These are phyloP conservation scores for Notothenia rossii DNA, from an alignment of 2,113 vertebrate genomes.

Conservation along the genomic window DNA sequence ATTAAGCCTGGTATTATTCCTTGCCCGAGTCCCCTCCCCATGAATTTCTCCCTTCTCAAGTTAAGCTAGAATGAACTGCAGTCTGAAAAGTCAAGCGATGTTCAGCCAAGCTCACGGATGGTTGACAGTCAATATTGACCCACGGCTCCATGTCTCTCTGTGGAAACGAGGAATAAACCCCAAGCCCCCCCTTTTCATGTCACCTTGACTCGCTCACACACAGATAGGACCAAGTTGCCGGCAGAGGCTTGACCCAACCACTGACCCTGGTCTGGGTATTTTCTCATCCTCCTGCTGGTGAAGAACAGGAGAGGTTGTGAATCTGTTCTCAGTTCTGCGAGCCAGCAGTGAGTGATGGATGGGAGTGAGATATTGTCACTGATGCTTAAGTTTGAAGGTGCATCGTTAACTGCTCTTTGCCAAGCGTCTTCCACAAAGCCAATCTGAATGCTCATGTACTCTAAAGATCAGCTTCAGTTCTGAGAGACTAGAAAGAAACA, in stretches of 20 bases:
- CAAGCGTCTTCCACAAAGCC: constrained; percentile 60
- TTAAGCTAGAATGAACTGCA: constrained; percentile 60
- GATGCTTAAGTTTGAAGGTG: constrained; percentile 71
- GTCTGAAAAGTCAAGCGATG: constrained; percentile 70
- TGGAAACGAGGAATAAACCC: constrained; percentile 59
- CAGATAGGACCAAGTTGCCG: constrained; percentile 43
- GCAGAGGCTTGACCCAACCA: constrained; percentile 64
- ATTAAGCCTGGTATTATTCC: constrained; percentile 34
- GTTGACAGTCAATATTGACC: constrained; percentile 82
- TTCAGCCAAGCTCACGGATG: constrained; percentile 77
- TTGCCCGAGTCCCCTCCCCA: constrained; percentile 22
- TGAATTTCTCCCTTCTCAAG: constrained; percentile 13
- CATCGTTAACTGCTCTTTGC: constrained; percentile 62
- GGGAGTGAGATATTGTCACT: constrained; percentile 72
- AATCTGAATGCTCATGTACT: constrained; percentile 14
- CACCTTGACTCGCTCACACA: constrained; percentile 61
- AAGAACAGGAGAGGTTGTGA: constrained; percentile 63
- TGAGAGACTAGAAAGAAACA: constrained; percentile 52
- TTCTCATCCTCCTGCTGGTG: constrained; percentile 77
- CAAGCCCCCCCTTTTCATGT: constrained; percentile 39
- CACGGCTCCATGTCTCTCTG: constrained; percentile 69
- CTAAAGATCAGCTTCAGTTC: constrained; percentile 45
- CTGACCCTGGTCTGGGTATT: constrained; percentile 75
- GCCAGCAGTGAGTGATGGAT: constrained; percentile 64
- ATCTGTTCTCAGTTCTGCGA: constrained; percentile 49